Conservation (phyloP, 2,797 vertebrate genomes). For the Babyrousa celebensis region DNA sequence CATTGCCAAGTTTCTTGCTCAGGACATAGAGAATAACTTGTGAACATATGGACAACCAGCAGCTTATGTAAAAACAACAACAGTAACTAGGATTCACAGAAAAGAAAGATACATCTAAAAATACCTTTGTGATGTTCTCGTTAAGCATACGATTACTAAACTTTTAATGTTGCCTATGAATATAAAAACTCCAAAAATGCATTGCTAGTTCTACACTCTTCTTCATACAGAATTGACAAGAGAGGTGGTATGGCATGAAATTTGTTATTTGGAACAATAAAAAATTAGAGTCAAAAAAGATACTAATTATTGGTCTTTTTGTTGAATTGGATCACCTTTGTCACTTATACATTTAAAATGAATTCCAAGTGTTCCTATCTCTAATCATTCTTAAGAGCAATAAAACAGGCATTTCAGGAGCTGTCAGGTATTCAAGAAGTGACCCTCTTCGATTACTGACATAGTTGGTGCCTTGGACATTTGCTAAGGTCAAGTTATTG, state of each 20-base stretch:
- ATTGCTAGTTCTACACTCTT: not conserved
- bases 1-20: not conserved
- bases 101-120: conserved; percentile 8
- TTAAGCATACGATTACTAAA: not conserved
- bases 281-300: not conserved
- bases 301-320: not conserved
- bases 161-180: not conserved
- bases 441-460: conserved; percentile 51
- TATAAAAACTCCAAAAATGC: not conserved
- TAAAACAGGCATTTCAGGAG: not conserved
- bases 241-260: not conserved
- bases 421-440: not conserved
- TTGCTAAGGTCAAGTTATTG: conserved; percentile 85
- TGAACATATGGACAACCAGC: not conserved
- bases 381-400: not conserved
- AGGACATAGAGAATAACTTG: not conserved
- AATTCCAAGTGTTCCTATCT: not conserved
- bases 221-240: not conserved
- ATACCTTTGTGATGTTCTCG: not conserved
- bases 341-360: not conserved
- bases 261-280: not conserved
- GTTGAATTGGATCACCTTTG: not conserved
- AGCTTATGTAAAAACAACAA: conserved; percentile 56
- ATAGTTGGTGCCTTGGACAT: conserved; percentile 60
- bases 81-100: not conserved